Conservation (phyloP, 2,888 invertebrate species). For the Entomobrya multifasciata region DNA sequence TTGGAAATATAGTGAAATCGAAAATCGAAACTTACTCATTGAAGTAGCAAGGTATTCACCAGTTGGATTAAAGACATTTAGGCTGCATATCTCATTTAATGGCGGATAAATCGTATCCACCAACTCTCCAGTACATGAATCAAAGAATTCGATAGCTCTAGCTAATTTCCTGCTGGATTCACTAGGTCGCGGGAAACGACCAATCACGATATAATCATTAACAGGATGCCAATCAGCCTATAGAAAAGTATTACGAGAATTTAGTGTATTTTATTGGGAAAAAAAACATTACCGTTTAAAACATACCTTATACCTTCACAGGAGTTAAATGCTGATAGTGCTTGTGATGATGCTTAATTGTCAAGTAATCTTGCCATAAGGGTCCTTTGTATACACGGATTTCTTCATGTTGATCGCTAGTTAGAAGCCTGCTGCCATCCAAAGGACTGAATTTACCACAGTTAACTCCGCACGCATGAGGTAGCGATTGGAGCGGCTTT, state of each 20-base stretch:
- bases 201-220: conserved; percentile 75
- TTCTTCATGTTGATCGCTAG: conserved; percentile 77
- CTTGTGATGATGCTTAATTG: conserved; percentile 76
- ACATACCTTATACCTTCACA: conserved; percentile 74
- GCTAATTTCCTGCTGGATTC: conserved; percentile 5
- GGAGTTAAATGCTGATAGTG: conserved; percentile 79
- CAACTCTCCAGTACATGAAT: conserved; percentile 72
- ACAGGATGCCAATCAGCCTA: conserved; percentile 79
- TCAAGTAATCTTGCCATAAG: conserved; percentile 63
- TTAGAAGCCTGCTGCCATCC: conserved; percentile 75
- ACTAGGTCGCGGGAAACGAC: too few species aligned
- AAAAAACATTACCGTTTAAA: too few species aligned
- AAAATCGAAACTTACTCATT: too few species aligned
- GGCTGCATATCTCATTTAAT: conserved; percentile 72
- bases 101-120: conserved; percentile 73
- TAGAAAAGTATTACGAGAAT: conserved; percentile 14
- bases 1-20: too few species aligned
- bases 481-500: conserved; percentile 9
- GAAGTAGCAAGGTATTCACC: conserved; percentile 77
- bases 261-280: too few species aligned
- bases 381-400: conserved; percentile 77
- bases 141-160: conserved; percentile 75
- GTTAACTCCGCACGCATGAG: conserved; percentile 72
- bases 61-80: conserved; percentile 75
- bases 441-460: conserved; percentile 73